Conservation (phyloP, 2,888 invertebrate genomes). For the Trissoscelio sp. region DNA sequence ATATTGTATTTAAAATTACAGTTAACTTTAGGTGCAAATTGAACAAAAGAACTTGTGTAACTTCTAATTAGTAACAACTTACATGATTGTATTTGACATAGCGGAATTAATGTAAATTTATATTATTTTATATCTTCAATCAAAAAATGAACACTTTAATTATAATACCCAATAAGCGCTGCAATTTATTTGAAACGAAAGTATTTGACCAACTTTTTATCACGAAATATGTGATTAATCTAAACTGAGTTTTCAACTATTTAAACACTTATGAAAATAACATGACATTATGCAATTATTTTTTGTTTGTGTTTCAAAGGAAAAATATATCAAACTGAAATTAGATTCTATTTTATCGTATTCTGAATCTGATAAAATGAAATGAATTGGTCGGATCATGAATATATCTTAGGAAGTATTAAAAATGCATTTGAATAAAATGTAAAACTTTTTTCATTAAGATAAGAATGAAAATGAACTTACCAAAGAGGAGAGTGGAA, state of each 20-base stretch:
- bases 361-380: conserved; percentile 23
- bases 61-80: not conserved
- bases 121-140: too few species aligned
- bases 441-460: conserved; percentile 42
- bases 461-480: conserved; percentile 36
- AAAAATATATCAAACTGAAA: conserved; percentile 4
- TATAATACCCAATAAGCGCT: too few species aligned
- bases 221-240: too few species aligned
- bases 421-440: conserved; percentile 37
- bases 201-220: too few species aligned
- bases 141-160: too few species aligned
- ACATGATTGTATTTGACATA: too few species aligned
- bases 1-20: not conserved
- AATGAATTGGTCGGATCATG: conserved; percentile 28
- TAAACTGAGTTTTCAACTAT: too few species aligned
- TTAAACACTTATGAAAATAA: too few species aligned
- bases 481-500: not conserved
- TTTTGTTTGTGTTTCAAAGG: too few species aligned
- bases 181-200: too few species aligned
- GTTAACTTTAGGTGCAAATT: not conserved
- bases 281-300: too few species aligned
- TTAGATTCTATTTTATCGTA: conserved; percentile 24
- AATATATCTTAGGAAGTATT: conserved; percentile 31
- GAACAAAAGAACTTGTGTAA: not conserved
- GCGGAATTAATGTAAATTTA: too few species aligned